A percentile compares a stretch with the other conserved stretches of the same genome.
Conservation (phyloP, 2,797 vertebrate genomes). For the Parauchenoglanis ngamensis region DNA sequence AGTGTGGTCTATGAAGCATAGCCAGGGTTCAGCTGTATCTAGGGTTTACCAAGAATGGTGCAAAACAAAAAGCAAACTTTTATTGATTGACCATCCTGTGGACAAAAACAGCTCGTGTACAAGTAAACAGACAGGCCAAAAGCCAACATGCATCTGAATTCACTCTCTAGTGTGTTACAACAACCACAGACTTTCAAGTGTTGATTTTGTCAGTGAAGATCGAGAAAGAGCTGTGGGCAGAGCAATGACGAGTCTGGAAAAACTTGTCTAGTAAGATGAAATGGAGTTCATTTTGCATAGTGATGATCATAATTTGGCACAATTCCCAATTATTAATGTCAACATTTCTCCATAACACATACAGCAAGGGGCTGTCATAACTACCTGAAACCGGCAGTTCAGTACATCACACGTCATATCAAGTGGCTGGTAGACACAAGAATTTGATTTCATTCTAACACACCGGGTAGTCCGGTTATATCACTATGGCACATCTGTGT, state of each 20-base stretch:
- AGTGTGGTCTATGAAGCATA: background rate
- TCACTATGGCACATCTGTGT: too few species aligned
- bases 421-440: too few species aligned
- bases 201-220: background rate
- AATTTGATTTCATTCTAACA: too few species aligned
- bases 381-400: too few species aligned
- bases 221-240: background rate
- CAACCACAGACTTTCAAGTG: background rate
- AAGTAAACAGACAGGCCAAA: background rate
- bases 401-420: too few species aligned
- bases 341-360: background rate
- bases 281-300: background rate
- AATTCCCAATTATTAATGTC: background rate
- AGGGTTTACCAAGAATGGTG: background rate
- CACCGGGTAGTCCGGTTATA: too few species aligned
- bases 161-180: background rate
- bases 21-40: background rate
- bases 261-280: background rate
- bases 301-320: background rate
- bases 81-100: background rate
- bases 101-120: background rate
- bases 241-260: background rate
- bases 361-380: background rate
- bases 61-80: background rate
- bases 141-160: background rate